A percentile compares a stretch with the other conserved stretches of the same genome.
Conservation (phyloP, 2,888 invertebrate species). For the Falcaria lacertinaria region DNA sequence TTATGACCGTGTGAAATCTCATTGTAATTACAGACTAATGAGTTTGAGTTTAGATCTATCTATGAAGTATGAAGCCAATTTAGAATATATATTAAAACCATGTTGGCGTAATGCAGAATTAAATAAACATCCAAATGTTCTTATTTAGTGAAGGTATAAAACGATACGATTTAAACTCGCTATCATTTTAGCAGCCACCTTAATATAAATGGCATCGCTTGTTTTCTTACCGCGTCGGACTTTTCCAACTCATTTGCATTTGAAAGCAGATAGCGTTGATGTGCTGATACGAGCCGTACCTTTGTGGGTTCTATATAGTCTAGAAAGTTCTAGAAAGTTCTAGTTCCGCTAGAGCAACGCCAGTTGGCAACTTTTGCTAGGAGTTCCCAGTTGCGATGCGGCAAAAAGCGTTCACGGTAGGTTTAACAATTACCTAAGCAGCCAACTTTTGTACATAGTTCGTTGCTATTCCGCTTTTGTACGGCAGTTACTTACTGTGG, state of each 20-base stretch:
- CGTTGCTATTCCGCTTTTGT: conserved; percentile 51
- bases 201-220: conserved; percentile 26
- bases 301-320: conserved; percentile 73
- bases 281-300: conserved; percentile 64
- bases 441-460: conserved; percentile 46
- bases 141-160: no score
- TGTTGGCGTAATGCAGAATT: no score
- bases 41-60: no score
- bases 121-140: no score
- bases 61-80: no score
- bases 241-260: conserved; percentile 79
- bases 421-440: conserved; percentile 79
- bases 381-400: conserved; percentile 72
- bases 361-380: conserved; percentile 65
- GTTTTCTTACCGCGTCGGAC: conserved; percentile 72
- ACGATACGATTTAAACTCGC: no score
- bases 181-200: conserved; percentile 34
- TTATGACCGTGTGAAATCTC: no score
- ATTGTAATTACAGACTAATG: no score
- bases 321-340: conserved; percentile 60
- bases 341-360: conserved; percentile 54
- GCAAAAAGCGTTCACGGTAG: conserved; percentile 75
- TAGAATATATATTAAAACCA: no score
- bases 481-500: conserved; percentile 19
- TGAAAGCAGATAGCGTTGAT: conserved; percentile 77